phyloP scores from a whole-genome alignment of 2,797 vertebrate species.

The Phylloscopus collybita region DNA sequence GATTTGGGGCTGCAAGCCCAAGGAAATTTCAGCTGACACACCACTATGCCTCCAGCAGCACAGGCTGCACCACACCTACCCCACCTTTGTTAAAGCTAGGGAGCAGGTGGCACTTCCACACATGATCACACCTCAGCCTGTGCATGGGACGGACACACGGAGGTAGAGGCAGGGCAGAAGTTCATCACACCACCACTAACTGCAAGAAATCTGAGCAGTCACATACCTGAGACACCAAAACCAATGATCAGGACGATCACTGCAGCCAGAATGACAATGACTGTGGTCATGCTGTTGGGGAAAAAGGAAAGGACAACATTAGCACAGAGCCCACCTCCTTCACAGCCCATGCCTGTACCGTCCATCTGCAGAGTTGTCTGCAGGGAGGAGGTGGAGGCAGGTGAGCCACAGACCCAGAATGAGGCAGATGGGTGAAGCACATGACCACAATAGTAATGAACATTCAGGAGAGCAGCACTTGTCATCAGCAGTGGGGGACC shows the following conservation, averaged over 20 bases:
- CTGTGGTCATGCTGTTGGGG: constrained; percentile 45
- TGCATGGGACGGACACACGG: rapidly evolving
- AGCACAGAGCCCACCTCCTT: rapidly evolving
- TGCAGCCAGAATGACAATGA: constrained; percentile 67
- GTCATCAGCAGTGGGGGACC: neutral
- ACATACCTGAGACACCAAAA: constrained; percentile 77
- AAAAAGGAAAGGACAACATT: constrained; percentile 2
- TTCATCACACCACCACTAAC: neutral
- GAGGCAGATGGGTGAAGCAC: neutral
- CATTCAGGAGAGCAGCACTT: neutral
- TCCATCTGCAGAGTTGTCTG: rapidly evolving
- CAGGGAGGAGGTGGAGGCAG: neutral
- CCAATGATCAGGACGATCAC: constrained; percentile 72
- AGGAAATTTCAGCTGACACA: neutral
- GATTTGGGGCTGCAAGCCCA: neutral
- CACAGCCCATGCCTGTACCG: rapidly evolving
- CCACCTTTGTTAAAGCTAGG: neutral
- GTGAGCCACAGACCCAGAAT: neutral
- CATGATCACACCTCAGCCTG: neutral
- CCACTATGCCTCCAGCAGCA: neutral
- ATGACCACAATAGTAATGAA: neutral
- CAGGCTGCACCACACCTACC: neutral
- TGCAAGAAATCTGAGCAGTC: neutral
- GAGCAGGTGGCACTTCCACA: neutral
- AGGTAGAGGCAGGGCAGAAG: neutral